Percentiles rank a stretch among this genome's conserved stretches.
Conservation (phyloP, 2,113 vertebrate species). For the Hypanus sabinus region DNA sequence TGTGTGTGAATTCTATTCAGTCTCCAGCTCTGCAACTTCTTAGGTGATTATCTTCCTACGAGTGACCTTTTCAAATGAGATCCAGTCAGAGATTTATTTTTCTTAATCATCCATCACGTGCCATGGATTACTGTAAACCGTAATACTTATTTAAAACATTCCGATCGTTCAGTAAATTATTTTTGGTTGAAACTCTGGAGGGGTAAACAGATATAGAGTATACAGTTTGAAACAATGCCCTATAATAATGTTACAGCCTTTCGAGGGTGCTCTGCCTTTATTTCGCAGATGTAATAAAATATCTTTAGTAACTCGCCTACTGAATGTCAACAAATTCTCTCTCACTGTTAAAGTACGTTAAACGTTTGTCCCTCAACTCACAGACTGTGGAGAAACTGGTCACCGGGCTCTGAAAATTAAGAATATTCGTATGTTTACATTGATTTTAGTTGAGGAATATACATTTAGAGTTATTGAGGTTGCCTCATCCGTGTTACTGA, state of each 20-base stretch:
- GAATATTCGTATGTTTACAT: too few species aligned
- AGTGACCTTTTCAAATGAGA: conserved; percentile 21
- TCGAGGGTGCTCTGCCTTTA: neutral
- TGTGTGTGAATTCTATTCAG: conserved; percentile 12
- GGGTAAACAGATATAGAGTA: neutral
- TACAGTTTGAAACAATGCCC: neutral
- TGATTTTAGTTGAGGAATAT: neutral
- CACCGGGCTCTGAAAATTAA: neutral
- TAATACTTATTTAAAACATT: neutral
- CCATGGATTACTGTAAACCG: neutral
- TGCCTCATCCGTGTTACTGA: neutral
- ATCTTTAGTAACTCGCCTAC: neutral
- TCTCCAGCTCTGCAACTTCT: conserved; percentile 13
- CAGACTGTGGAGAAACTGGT: neutral
- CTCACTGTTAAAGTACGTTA: neutral
- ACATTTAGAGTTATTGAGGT: neutral
- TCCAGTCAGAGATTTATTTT: conserved; percentile 5
- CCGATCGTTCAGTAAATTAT: neutral
- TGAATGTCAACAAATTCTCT: conserved; percentile 5
- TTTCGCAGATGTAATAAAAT: neutral
- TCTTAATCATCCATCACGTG: neutral
- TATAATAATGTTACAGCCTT: neutral
- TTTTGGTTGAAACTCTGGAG: neutral
- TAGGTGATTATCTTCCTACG: conserved; percentile 21
- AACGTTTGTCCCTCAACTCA: neutral